Percentiles rank a stretch among this genome's conserved stretches.
These are phyloP conservation scores for Asteroscopus sphinx DNA, from an alignment of 2,888 invertebrate genomes.

Conservation along the genomic window DNA sequence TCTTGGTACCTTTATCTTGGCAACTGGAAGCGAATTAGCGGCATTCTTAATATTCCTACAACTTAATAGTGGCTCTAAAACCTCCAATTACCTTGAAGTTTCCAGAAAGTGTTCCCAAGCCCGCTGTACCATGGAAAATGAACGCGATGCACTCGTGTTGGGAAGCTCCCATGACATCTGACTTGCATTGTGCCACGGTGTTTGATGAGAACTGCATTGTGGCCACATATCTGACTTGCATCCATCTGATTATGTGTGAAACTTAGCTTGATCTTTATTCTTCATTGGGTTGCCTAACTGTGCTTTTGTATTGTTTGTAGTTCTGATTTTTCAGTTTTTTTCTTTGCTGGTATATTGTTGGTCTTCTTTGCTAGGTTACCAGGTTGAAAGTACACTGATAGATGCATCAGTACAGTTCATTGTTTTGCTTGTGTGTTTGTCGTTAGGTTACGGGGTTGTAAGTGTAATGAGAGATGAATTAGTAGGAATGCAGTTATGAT, in stretches of 20 bases:
- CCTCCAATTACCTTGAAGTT: conserved; percentile 12
- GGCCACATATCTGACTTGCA: conserved; percentile 24
- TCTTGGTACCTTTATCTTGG: too few species aligned
- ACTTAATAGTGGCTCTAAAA: neutral
- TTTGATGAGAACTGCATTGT: conserved; percentile 53
- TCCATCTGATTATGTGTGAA: conserved; percentile 56
- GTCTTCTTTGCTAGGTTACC: conserved; percentile 30
- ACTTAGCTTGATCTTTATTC: conserved; percentile 43
- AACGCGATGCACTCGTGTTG: too few species aligned
- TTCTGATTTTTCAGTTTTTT: too few species aligned
- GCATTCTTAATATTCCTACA: too few species aligned
- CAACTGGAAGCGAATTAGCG: too few species aligned
- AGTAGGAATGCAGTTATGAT: neutral
- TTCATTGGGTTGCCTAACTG: conserved; percentile 56
- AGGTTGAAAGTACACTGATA: conserved; percentile 33
- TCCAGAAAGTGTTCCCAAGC: conserved; percentile 44
- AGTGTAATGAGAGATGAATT: neutral
- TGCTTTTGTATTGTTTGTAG: conserved; percentile 35
- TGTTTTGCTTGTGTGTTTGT: conserved; percentile 3
- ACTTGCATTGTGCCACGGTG: conserved; percentile 53
- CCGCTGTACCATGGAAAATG: neutral
- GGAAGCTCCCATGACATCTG: conserved; percentile 54
- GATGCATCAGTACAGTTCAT: conserved; percentile 7
- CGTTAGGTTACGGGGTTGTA: neutral
- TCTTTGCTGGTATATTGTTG: too few species aligned